phyloP scores from a whole-genome alignment of 2,797 vertebrate species.

The Dryobates pubescens region DNA sequence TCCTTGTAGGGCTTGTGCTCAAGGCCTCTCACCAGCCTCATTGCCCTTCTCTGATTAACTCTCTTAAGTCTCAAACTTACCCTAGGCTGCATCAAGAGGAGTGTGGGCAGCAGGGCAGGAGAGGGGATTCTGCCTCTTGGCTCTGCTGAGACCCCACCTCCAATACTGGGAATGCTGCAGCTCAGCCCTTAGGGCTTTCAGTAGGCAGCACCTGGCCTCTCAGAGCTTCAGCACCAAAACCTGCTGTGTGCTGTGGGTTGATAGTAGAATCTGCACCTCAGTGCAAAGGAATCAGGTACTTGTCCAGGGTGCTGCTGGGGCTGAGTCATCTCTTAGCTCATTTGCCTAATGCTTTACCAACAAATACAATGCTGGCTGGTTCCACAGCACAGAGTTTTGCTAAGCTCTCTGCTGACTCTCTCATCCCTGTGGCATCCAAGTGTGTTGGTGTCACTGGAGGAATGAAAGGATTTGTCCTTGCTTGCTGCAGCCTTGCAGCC shows the following conservation, averaged over 20 bases:
- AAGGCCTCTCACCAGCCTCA: no score
- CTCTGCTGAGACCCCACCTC: no score
- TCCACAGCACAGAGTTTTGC: background rate
- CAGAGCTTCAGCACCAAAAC: background rate
- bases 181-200: background rate
- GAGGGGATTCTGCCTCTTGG: no score
- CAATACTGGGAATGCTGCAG: background rate
- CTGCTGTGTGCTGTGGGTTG: background rate
- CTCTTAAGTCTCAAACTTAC: no score
- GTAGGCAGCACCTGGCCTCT: background rate
- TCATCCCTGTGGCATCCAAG: background rate
- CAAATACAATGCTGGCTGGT: background rate
- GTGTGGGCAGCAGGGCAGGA: no score
- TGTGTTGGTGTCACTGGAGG: background rate
- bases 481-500: background rate
- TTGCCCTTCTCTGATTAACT: background rate
- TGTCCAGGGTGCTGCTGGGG: background rate
- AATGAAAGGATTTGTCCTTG: background rate
- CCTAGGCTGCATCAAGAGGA: no score
- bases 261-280: background rate
- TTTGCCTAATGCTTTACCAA: conserved; percentile 1
- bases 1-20: no score
- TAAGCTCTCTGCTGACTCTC: background rate
- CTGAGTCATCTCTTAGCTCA: background rate
- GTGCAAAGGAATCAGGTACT: background rate